phyloP scores from a whole-genome alignment of 2,888 invertebrate species.

The Pogonocherus hispidulus region DNA sequence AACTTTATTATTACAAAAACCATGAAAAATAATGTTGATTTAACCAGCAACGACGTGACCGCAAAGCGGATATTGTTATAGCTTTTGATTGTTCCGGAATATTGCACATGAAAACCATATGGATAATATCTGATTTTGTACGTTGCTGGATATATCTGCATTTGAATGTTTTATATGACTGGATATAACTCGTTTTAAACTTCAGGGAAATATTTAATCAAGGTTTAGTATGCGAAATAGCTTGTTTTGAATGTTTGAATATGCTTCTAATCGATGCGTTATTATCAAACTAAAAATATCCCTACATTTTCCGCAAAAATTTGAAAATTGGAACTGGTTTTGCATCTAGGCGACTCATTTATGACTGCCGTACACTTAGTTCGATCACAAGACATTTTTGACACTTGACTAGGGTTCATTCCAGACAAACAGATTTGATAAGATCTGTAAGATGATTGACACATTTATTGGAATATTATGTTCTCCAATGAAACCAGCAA shows the following conservation, averaged over 20 bases:
- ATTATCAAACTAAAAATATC: too few species aligned
- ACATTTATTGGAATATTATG: not conserved
- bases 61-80: not conserved
- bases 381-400: conserved; percentile 24
- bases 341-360: not conserved
- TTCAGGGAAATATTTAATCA: not conserved
- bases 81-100: conserved; percentile 6
- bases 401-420: conserved; percentile 6
- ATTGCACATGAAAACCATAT: conserved; percentile 4
- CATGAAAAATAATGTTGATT: not conserved
- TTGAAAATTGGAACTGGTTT: too few species aligned
- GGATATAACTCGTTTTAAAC: not conserved
- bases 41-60: conserved; percentile 4
- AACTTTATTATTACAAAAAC: conserved; percentile 2
- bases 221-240: not conserved
- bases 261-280: too few species aligned
- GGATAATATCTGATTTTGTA: not conserved
- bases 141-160: too few species aligned
- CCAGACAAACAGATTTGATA: conserved; percentile 20
- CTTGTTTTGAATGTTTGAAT: not conserved
- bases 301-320: too few species aligned
- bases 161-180: too few species aligned
- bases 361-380: conserved; percentile 20
- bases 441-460: not conserved
- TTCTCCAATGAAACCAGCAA: not conserved